Conservation (phyloP, 64 coral and sea anemone genomes). For the Montipora foliosa region DNA sequence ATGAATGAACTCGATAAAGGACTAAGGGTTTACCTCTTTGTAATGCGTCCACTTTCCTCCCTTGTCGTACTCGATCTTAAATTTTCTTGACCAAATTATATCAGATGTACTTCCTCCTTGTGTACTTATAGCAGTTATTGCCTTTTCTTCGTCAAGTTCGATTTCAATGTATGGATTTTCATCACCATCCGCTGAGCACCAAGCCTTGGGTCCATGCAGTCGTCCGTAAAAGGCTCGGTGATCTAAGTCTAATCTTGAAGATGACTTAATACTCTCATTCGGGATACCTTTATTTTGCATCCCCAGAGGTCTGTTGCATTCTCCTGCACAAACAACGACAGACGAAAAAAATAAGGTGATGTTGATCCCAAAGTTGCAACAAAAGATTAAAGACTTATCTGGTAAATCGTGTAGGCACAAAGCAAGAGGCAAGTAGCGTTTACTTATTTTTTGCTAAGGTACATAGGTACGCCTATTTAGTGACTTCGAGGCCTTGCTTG, state of each 20-base stretch:
- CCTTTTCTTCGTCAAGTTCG: background rate
- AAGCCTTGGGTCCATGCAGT: background rate
- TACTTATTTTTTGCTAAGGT: too few species aligned
- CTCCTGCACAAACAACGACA: background rate
- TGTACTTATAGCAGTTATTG: constrained; percentile 24
- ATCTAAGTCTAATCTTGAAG: background rate
- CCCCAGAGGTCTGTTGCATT: background rate
- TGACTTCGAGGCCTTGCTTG: too few species aligned
- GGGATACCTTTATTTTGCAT: constrained; percentile 1
- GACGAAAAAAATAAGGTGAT: background rate
- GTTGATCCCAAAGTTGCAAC: too few species aligned
- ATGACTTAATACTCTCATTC: constrained; percentile 37
- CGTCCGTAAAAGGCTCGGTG: constrained; percentile 1
- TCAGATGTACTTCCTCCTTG: constrained; percentile 55
- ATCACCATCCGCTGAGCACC: constrained; percentile 34
- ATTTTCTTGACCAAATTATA: constrained; percentile 45
- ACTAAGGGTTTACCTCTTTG: background rate
- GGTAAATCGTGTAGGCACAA: too few species aligned
- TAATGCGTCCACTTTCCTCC: constrained; percentile 55
- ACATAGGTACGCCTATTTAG: too few species aligned
- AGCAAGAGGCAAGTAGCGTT: too few species aligned
- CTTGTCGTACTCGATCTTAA: constrained; percentile 12
- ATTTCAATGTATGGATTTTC: constrained; percentile 40
- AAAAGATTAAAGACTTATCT: too few species aligned
- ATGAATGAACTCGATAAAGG: background rate